phyloP scores from a whole-genome alignment of 1,140 invertebrate genomes.

The Drosophila busckii region DNA sequence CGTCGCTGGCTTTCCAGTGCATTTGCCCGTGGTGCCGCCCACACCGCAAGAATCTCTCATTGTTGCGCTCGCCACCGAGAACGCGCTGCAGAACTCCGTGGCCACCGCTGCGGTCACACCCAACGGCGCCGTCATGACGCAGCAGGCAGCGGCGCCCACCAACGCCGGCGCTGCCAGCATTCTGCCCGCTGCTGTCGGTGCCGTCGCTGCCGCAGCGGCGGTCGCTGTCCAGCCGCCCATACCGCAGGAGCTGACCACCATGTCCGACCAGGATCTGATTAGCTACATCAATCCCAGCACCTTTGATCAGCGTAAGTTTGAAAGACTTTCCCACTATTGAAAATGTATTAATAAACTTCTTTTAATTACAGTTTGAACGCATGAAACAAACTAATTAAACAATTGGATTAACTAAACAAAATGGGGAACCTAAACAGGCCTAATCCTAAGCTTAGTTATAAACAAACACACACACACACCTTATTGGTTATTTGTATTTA shows the following conservation, averaged over 20 bases:
- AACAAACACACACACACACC: constrained; percentile 33
- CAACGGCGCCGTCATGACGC: constrained; percentile 72
- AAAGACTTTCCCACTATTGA: neutral
- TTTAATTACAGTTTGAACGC: constrained; percentile 45
- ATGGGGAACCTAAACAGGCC: constrained; percentile 31
- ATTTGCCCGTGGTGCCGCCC: constrained; percentile 60
- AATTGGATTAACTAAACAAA: constrained; percentile 38
- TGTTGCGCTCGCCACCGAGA: constrained; percentile 70
- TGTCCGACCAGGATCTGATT: constrained; percentile 91
- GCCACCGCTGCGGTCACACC: constrained; percentile 72
- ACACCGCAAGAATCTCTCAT: constrained; percentile 77
- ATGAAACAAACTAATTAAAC: constrained; percentile 48
- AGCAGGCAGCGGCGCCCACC: constrained; percentile 60
- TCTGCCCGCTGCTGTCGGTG: constrained; percentile 49
- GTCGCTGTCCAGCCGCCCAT: constrained; percentile 80
- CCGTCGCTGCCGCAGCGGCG: constrained; percentile 58
- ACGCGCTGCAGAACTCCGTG: constrained; percentile 70
- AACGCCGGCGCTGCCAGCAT: constrained; percentile 50
- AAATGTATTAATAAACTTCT: neutral
- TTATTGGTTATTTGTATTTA: too few relatives aligned
- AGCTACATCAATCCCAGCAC: constrained; percentile 92
- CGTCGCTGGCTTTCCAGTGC: constrained; percentile 45
- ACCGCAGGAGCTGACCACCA: constrained; percentile 86
- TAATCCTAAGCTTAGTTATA: constrained; percentile 34
- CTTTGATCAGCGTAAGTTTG: constrained; percentile 86